Conservation (phyloP, 2,797 vertebrate species). For the Triplophysa yarkandensis region DNA sequence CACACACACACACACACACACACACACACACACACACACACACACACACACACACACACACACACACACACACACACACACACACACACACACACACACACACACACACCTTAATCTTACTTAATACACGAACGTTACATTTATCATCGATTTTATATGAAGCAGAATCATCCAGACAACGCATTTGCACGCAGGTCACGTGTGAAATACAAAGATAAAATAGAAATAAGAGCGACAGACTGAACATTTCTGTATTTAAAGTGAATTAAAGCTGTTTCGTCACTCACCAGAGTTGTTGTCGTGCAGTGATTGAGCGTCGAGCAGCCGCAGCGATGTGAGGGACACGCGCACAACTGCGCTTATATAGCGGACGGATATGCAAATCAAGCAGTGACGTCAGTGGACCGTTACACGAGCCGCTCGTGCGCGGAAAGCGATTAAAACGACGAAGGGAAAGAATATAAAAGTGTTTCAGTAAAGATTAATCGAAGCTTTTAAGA, state of each 20-base stretch:
- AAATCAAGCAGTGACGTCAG: slow-evolving; percentile 29
- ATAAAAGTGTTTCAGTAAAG: background rate
- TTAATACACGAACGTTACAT: background rate
- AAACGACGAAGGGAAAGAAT: background rate
- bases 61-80: too few relatives aligned
- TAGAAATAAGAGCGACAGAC: too few relatives aligned
- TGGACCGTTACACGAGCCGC: background rate
- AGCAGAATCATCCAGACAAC: background rate
- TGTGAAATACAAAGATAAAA: background rate
- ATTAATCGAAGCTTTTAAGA: background rate
- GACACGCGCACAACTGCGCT: background rate
- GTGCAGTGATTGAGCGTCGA: background rate
- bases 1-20: too few relatives aligned
- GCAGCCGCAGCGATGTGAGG: slow-evolving; percentile 31
- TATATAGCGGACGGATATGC: slow-evolving; percentile 20
- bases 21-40: too few relatives aligned
- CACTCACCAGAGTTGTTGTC: slow-evolving; percentile 7
- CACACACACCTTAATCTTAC: too few relatives aligned
- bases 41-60: too few relatives aligned
- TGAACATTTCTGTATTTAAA: too few relatives aligned
- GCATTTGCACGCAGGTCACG: background rate
- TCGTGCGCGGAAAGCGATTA: background rate
- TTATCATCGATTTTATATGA: too few relatives aligned
- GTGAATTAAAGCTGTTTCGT: background rate
- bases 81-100: too few relatives aligned